Evolutionary conservation across 2,888 invertebrate genomes (phyloP).

Genomic region (Drosophila lutescens): DNA sequence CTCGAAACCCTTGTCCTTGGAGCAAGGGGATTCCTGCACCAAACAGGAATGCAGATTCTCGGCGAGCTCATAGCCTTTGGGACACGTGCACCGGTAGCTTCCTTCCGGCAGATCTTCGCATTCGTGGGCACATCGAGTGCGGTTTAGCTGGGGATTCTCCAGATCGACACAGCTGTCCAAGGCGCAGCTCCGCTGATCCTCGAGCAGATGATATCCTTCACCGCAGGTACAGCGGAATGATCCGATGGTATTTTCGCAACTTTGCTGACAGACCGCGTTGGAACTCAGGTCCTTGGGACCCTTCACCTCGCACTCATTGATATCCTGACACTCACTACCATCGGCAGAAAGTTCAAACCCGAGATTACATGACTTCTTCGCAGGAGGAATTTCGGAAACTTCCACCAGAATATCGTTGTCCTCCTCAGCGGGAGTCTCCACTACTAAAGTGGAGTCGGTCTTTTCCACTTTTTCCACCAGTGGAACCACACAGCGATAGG

Average conservation of each 20-base stretch:
- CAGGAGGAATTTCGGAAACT: background rate
- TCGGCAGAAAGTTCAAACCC: conserved; percentile 83
- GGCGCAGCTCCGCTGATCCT: conserved; percentile 84
- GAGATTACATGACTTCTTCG: conserved; percentile 83
- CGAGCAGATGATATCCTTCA: conserved; percentile 85
- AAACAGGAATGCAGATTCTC: conserved; percentile 85
- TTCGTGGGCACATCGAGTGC: conserved; percentile 84
- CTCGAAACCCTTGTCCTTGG: conserved; percentile 73
- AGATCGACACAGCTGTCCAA: conserved; percentile 81
- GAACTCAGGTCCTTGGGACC: conserved; percentile 82
- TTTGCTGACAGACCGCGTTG: conserved; percentile 84
- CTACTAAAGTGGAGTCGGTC: background rate
- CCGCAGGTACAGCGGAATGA: conserved; percentile 87
- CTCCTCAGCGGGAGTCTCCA: background rate
- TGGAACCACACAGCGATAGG: conserved; percentile 85
- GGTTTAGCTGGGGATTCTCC: conserved; percentile 80
- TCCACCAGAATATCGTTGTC: background rate
- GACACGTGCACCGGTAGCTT: conserved; percentile 85
- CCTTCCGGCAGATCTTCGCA: conserved; percentile 83
- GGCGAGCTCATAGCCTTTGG: conserved; percentile 79
- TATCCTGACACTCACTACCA: conserved; percentile 87
- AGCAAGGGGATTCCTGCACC: conserved; percentile 81
- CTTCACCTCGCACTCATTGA: conserved; percentile 94
- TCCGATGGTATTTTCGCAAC: conserved; percentile 87
- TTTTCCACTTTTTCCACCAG: conserved; percentile 45